These are phyloP conservation scores for Oryctes rhinoceros DNA, from an alignment of 1,140 invertebrate species.

Conservation along the genomic window DNA sequence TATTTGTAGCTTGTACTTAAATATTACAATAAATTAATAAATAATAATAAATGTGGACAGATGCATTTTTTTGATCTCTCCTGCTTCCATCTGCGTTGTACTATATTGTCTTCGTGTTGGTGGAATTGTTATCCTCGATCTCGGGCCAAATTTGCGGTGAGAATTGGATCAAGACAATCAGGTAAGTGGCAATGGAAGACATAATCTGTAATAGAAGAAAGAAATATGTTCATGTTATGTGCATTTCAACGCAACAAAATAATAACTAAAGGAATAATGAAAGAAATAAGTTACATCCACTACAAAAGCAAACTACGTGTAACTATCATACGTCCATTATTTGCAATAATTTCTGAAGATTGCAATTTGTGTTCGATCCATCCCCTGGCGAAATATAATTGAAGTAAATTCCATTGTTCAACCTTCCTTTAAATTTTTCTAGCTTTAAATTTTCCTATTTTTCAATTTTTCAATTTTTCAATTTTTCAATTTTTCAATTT, in stretches of 20 bases:
- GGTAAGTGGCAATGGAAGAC: constrained; percentile 50
- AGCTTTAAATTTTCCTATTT: too few relatives aligned
- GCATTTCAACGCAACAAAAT: background rate
- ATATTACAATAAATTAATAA: constrained; percentile 6
- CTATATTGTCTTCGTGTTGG: background rate
- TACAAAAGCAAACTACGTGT: too few relatives aligned
- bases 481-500: too few relatives aligned
- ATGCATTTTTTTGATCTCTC: background rate
- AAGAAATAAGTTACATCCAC: too few relatives aligned
- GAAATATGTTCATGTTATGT: background rate
- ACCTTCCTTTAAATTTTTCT: too few relatives aligned
- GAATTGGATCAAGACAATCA: constrained; percentile 50
- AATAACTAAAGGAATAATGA: background rate
- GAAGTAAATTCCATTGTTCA: too few relatives aligned
- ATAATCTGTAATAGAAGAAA: constrained; percentile 48
- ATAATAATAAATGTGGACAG: background rate
- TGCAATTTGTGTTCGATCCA: too few relatives aligned
- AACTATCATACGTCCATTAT: too few relatives aligned
- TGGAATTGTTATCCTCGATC: background rate
- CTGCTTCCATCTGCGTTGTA: background rate
- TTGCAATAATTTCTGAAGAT: too few relatives aligned
- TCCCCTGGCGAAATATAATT: too few relatives aligned
- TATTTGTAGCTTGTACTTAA: background rate
- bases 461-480: too few relatives aligned
- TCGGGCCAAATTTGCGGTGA: constrained; percentile 25